Percentiles rank a stretch among this genome's conserved stretches.
Conservation (phyloP, 2,113 vertebrate species). For the Limnothrissa miodon region DNA sequence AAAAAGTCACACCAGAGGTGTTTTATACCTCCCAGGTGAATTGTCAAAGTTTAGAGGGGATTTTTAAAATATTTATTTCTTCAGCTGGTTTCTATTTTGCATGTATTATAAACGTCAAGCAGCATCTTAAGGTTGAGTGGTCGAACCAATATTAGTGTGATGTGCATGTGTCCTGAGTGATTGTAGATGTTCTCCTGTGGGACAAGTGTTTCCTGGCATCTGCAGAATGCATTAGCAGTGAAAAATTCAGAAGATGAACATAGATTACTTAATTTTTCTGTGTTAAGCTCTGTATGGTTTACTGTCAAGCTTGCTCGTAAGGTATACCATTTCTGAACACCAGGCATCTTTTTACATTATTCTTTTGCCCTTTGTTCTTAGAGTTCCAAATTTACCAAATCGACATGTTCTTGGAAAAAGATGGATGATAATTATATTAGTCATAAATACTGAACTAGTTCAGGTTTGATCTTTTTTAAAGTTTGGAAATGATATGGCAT, state of each 20-base stretch:
- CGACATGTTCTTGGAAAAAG: neutral
- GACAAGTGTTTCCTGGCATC: conserved; percentile 59
- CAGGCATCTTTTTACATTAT: neutral
- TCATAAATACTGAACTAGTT: neutral
- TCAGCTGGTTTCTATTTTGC: conserved; percentile 29
- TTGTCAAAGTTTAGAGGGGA: conserved; percentile 16
- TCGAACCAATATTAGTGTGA: neutral
- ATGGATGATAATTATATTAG: neutral
- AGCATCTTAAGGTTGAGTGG: conserved; percentile 19
- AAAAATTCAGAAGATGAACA: conserved; percentile 69
- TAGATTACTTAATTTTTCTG: conserved; percentile 73
- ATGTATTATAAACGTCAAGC: conserved; percentile 15
- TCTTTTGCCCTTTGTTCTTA: neutral
- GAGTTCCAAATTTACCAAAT: neutral
- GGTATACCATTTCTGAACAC: neutral
- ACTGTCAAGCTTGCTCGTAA: neutral
- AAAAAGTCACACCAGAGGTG: neutral
- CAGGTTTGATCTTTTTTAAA: neutral
- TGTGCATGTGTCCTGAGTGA: conserved; percentile 54
- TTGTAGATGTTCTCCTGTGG: conserved; percentile 53
- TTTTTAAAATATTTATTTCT: conserved; percentile 20
- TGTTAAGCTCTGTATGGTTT: conserved; percentile 59
- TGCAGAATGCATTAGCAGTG: conserved; percentile 56
- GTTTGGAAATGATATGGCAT: neutral
- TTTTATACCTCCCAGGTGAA: conserved; percentile 10